Evolutionary conservation across 1,140 invertebrate species (phyloP), one percentile per base, ranked within the genome.

Genomic region (Trichoplusia ni): DNA sequence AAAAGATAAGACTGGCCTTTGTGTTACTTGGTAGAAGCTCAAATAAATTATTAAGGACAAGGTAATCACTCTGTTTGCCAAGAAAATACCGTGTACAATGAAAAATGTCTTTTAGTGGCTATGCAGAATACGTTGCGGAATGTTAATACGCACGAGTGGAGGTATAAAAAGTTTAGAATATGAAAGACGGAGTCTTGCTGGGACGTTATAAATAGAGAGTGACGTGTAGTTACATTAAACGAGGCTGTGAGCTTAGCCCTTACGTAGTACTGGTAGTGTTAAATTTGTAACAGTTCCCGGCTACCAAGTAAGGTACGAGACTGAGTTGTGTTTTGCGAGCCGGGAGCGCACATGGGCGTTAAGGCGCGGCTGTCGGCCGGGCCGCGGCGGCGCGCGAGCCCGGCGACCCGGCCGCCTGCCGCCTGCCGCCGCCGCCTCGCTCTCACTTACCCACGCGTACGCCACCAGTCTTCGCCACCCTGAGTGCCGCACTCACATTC

Each of bases 21-120:
- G 73, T 75, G 70, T 75, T 70, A 66, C 67, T 66, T 53, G 62
- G 66, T 70, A 70, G 62, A 66, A 69, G 64, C 64, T 72, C 67
- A 64, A 70, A 75, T 75, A 73, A 75, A 73, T 70, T 75, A 73
- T 75, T 75, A 66, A 75, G 54, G 61, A 68, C 65, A 66, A 68
- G 70, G 67, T 75, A 75, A 75, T 75, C 70, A 75, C 63, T 75
- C 67, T 54, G 67, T 75, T 75, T 70, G 65, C 68, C 59, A 67
- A 67, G 69, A 75, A 65, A 66, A 67, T 65, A 70, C 64, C 56
- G 42, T 54, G 33, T 62, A 67, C 64, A 62, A 66, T 72, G 61
- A 64, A 75, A 73, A 73, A 64, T 65, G 61, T 67, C 54, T 68
- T 64, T 69, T 64, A 65, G 59, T 59, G 58, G 51, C 53, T 59